phyloP scores from a whole-genome alignment of 1,140 invertebrate genomes.

The Tetramorium alpestre region DNA sequence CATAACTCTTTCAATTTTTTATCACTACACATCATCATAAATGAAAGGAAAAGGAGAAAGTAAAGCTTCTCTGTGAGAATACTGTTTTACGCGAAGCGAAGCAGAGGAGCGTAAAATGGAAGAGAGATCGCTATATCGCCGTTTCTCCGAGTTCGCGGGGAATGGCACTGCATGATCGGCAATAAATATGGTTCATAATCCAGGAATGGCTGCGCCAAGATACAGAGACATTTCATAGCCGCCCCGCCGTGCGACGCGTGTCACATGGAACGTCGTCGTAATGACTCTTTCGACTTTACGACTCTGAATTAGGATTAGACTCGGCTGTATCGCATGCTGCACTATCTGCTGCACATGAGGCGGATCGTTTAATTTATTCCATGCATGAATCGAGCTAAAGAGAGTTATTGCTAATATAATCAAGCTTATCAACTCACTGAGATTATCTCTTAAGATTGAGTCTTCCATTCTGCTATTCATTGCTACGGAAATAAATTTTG shows the following conservation, averaged over 20 bases:
- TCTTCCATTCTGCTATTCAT: neutral
- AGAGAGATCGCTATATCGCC: slow-evolving; percentile 65
- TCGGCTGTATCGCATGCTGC: slow-evolving; percentile 1
- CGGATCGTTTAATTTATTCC: slow-evolving; percentile 50
- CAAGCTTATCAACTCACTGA: slow-evolving; percentile 6
- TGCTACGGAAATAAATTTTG: neutral
- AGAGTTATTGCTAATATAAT: slow-evolving; percentile 11
- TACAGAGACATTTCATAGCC: slow-evolving; percentile 74
- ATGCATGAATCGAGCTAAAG: slow-evolving; percentile 7
- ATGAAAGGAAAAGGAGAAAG: neutral
- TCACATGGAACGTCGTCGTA: slow-evolving; percentile 71
- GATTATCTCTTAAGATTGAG: neutral
- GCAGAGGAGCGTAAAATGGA: slow-evolving; percentile 54
- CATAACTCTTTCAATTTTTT: neutral
- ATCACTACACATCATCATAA: neutral
- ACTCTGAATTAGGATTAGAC: slow-evolving; percentile 79
- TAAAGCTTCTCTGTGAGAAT: neutral
- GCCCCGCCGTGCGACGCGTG: slow-evolving; percentile 78
- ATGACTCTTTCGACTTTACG: slow-evolving; percentile 76
- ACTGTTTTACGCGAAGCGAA: neutral
- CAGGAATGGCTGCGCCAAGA: slow-evolving; percentile 78
- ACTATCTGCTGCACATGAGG: slow-evolving; percentile 31
- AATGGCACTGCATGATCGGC: slow-evolving; percentile 57
- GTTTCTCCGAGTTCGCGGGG: slow-evolving; percentile 27
- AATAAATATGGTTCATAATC: slow-evolving; percentile 82